Evolutionary conservation across 23 tunicate genomes (phyloP).

Genomic region (Styela clava): DNA sequence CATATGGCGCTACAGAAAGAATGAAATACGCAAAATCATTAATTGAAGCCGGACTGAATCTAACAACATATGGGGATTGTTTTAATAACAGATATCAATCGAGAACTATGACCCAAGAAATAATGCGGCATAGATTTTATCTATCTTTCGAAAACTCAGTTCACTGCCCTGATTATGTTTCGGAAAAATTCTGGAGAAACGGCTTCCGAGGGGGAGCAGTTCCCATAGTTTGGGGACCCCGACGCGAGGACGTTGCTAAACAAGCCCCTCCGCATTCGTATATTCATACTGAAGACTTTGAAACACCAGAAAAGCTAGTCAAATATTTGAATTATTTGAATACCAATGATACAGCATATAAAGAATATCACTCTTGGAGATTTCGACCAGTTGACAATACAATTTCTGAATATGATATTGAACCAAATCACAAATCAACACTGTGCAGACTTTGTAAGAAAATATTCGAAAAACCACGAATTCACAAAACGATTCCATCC

Average conservation of each 20-base stretch:
- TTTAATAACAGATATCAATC: conserved; percentile 16
- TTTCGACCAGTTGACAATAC: background rate
- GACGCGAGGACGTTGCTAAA: conserved; percentile 50
- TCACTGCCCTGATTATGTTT: conserved; percentile 74
- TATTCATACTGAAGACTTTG: conserved; percentile 64
- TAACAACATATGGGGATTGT: conserved; percentile 49
- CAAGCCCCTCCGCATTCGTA: conserved; percentile 59
- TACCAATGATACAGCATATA: conserved; percentile 53
- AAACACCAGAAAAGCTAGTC: conserved; percentile 47
- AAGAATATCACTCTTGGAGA: conserved; percentile 44
- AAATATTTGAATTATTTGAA: conserved; percentile 52
- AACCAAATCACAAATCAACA: conserved; percentile 17
- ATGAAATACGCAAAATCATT: conserved; percentile 40
- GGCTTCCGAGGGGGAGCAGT: conserved; percentile 60
- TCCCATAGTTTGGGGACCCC: conserved; percentile 78
- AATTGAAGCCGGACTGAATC: conserved; percentile 45
- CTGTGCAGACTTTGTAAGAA: conserved; percentile 25
- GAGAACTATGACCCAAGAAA: conserved; percentile 25
- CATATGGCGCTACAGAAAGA: conserved; percentile 61
- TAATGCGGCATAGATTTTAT: conserved; percentile 61
- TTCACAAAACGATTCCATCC: conserved; percentile 20
- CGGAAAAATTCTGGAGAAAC: conserved; percentile 84
- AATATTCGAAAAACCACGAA: conserved; percentile 2
- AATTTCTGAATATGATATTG: conserved; percentile 3
- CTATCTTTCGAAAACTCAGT: conserved; percentile 76